Evolutionary conservation across 2,113 vertebrate species (phyloP), one percentile per base, ranked within the genome.

Genomic region (Pelecanus crispus): DNA sequence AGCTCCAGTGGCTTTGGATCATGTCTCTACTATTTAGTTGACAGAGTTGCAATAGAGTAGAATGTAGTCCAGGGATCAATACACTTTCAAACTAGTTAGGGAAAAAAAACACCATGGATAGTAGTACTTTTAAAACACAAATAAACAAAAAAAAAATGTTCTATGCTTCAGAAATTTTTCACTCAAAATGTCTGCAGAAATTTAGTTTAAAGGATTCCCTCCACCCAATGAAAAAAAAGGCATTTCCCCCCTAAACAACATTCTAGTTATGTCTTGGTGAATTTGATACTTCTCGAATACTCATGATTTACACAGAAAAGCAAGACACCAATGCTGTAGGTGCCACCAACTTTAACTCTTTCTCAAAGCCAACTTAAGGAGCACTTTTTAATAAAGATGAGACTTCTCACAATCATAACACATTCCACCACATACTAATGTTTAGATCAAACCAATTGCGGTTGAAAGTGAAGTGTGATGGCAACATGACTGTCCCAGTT

Each of bases 321-420:
- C 55, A 71, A 61, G 52, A 10, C 12, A 42, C 11, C 6, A 19
- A 3, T 13, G 29, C 17, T 9, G 2, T 7, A 4, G 0, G 2
- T 80, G 45, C 7, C 42, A 55, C n/a, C 38, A 67, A 15, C 34
- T 71, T 81, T 16, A 70, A 16, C 6, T 40, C 20, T 21, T 47
- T 44, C 40, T 56, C 44, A 77, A 67, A 82, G 29, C 13, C 58
- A 71, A 3, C 4, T 17, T 38, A 36, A 40, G 28, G 29, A 59
- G 24, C 21, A 28, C 2, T 44, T 32, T 62, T 67, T 15, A 1
- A 50, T 67, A 62, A 65, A 44, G 5, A 42, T 40, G 52, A 58
- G 52, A 16, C 16, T 47, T 65, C 4, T 49, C 44, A 75, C 18
- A n/a, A 6, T 47, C 25, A 2, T 44, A 42, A 62, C 1, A 1